These are phyloP conservation scores for Steatornis caripensis DNA, from an alignment of 2,113 vertebrate genomes.

Conservation along the genomic window DNA sequence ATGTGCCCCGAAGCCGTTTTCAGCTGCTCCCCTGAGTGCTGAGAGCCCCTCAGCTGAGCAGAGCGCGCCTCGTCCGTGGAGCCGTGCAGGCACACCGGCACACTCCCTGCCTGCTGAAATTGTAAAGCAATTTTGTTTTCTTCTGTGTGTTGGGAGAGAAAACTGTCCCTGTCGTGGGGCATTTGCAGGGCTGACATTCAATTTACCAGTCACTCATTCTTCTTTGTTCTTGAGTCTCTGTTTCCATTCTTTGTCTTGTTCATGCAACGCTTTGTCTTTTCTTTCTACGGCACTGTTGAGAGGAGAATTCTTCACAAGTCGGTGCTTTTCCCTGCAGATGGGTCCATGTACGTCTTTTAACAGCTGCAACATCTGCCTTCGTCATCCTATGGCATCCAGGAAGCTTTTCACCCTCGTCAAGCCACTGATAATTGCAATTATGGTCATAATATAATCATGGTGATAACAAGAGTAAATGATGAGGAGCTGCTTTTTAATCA, in stretches of 20 bases:
- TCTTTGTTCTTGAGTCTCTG: neutral
- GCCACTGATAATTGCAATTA: neutral
- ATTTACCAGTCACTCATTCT: neutral
- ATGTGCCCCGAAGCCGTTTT: neutral
- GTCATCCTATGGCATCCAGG: neutral
- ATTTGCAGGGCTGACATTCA: neutral
- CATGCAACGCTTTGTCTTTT: neutral
- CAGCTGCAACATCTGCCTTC: neutral
- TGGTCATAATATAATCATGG: neutral
- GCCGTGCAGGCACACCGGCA: accelerated
- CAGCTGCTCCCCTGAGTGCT: neutral
- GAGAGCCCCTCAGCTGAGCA: neutral
- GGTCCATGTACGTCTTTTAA: neutral
- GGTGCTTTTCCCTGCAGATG: neutral
- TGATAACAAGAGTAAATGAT: neutral
- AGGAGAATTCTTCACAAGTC: neutral
- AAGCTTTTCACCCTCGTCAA: neutral
- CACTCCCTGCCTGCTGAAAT: neutral
- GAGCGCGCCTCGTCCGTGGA: accelerated
- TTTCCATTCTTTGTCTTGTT: neutral
- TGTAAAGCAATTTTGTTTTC: neutral
- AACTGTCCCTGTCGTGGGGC: accelerated
- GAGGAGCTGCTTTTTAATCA: neutral
- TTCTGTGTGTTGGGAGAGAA: neutral
- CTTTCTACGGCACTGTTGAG: neutral